These are phyloP conservation scores for Mallotus villosus DNA, from an alignment of 2,797 vertebrate species.

Conservation along the genomic window DNA sequence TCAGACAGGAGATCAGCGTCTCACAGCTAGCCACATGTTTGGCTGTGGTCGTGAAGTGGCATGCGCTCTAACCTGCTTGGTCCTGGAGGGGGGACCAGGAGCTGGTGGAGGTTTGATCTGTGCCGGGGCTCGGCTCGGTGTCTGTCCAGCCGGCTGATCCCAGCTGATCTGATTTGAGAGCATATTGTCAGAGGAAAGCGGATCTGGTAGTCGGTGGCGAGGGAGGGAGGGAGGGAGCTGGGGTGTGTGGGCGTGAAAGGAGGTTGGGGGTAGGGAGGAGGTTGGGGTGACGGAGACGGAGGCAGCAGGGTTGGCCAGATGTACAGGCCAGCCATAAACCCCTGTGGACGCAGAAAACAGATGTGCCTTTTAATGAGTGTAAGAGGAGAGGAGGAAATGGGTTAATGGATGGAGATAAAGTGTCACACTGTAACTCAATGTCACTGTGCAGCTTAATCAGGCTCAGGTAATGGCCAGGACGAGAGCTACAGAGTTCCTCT, in stretches of 20 bases:
- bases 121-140: slow-evolving; percentile 27
- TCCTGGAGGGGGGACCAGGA: slow-evolving; percentile 24
- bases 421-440: slow-evolving; percentile 52
- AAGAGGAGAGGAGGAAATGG: slow-evolving; percentile 60
- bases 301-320: slow-evolving; percentile 59
- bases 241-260: slow-evolving; percentile 29
- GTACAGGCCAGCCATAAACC: slow-evolving; percentile 47
- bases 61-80: too few relatives aligned
- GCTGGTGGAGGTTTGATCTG: slow-evolving; percentile 24
- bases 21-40: too few relatives aligned
- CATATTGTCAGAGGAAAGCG: slow-evolving; percentile 14
- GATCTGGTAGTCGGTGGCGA: slow-evolving; percentile 3
- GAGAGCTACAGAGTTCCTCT: slow-evolving; percentile 28
- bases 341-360: slow-evolving; percentile 58
- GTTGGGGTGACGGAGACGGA: background rate
- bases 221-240: background rate
- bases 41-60: background rate
- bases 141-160: slow-evolving; percentile 28
- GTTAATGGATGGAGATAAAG: slow-evolving; percentile 58
- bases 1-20: too few relatives aligned
- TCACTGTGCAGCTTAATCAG: slow-evolving; percentile 36
- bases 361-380: slow-evolving; percentile 67
- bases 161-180: slow-evolving; percentile 35
- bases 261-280: slow-evolving; percentile 22
- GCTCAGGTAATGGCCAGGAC: slow-evolving; percentile 37